Conservation (phyloP, 2,797 vertebrate species). For the Lepilemur ruficaudatus region DNA sequence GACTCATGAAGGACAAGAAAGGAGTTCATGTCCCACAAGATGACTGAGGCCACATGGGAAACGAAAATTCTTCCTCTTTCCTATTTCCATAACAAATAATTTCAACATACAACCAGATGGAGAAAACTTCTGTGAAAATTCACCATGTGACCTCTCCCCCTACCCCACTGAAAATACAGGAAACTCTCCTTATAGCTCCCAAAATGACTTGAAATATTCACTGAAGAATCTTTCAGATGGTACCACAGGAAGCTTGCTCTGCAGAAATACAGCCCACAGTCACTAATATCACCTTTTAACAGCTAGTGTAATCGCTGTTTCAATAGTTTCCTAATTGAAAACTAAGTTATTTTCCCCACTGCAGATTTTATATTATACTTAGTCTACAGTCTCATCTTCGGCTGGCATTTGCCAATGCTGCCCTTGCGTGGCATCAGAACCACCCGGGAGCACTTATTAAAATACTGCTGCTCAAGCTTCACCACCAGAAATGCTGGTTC, state of each 20-base stretch:
- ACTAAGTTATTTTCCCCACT: neutral
- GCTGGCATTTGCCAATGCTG: slow-evolving; percentile 10
- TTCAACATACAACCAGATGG: neutral
- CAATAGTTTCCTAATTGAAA: neutral
- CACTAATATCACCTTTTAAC: neutral
- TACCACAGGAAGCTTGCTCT: neutral
- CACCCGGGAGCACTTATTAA: neutral
- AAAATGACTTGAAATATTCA: neutral
- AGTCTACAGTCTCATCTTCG: neutral
- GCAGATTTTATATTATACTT: neutral
- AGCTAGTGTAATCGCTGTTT: neutral
- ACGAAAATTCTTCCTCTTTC: neutral
- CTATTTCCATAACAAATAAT: neutral
- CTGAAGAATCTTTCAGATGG: neutral
- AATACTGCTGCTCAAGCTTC: neutral
- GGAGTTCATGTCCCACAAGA: neutral
- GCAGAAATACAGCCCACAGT: neutral
- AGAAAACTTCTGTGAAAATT: neutral
- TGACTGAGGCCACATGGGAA: neutral
- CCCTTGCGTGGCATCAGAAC: neutral
- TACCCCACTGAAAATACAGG: neutral
- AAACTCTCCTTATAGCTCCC: neutral
- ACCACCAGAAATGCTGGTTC: neutral
- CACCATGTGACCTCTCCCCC: neutral
- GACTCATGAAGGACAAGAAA: neutral